A percentile compares a stretch with the other conserved stretches of the same genome.
Conservation (phyloP, 2,888 invertebrate genomes). For the Orchesella flavescens region DNA sequence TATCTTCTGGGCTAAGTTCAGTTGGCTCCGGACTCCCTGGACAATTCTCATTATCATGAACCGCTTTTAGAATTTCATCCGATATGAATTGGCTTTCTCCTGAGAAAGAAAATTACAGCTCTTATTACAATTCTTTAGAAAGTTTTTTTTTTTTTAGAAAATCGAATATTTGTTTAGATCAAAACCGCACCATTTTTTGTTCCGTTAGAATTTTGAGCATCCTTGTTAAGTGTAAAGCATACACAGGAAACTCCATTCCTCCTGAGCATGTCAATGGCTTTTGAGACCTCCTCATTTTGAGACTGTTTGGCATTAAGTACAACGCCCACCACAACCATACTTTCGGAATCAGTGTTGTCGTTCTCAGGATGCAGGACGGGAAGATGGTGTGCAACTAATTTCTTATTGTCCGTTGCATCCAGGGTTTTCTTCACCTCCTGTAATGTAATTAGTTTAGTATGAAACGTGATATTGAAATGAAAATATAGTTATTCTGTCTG, state of each 20-base stretch:
- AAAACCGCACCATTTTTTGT: conserved; percentile 43
- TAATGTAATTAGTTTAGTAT: not conserved
- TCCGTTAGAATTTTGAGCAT: conserved; percentile 33
- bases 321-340: conserved; percentile 58
- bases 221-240: conserved; percentile 63
- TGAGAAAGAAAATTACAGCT: not conserved
- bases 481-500: too few relatives aligned
- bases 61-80: not conserved
- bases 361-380: conserved; percentile 49
- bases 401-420: conserved; percentile 49
- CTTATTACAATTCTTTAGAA: too few relatives aligned
- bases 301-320: conserved; percentile 69
- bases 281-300: conserved; percentile 70
- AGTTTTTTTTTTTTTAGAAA: too few relatives aligned
- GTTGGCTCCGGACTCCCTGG: not conserved
- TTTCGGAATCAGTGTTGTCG: conserved; percentile 37
- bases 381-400: conserved; percentile 51
- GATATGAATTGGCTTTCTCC: not conserved
- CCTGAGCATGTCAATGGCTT: conserved; percentile 68
- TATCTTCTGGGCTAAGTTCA: conserved; percentile 24
- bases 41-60: not conserved
- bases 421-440: conserved; percentile 60
- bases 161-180: too few relatives aligned
- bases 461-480: too few relatives aligned
- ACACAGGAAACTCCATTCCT: conserved; percentile 70